Conservation (phyloP, 1,140 invertebrate species). For the Thereuonema tuberculata region DNA sequence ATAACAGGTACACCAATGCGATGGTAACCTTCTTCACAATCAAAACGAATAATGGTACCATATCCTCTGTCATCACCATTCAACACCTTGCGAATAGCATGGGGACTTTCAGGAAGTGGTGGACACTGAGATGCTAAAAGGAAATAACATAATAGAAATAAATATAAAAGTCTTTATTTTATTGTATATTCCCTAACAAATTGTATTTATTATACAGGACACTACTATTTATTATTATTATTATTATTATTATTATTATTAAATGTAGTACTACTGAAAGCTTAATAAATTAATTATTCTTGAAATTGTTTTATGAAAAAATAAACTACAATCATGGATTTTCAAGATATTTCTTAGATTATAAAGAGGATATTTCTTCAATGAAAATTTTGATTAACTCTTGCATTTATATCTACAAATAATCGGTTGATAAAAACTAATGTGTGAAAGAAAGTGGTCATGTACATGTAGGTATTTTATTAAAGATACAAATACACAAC, state of each 20-base stretch:
- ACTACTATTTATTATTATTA: no score
- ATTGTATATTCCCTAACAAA: constrained; percentile 4
- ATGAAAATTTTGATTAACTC: neutral
- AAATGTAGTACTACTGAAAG: no score
- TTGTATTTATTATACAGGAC: neutral
- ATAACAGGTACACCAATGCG: constrained; percentile 75
- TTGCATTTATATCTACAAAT: neutral
- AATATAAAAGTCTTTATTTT: neutral
- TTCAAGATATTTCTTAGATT: no score
- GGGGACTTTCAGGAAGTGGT: constrained; percentile 69
- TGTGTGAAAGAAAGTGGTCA: no score
- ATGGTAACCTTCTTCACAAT: constrained; percentile 85
- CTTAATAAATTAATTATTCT: no score
- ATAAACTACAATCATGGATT: no score
- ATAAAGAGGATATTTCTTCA: neutral
- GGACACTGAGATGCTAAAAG: constrained; percentile 75
- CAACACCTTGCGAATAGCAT: constrained; percentile 74
- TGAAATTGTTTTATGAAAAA: no score
- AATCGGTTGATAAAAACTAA: no score
- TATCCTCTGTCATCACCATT: constrained; percentile 88
- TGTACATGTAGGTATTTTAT: no score
- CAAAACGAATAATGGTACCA: constrained; percentile 85
- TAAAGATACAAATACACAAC: no score
- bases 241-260: no score
- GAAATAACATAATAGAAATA: constrained; percentile 19